phyloP scores from a whole-genome alignment of 2,113 vertebrate species.

The Phrynocephalus versicolor region DNA sequence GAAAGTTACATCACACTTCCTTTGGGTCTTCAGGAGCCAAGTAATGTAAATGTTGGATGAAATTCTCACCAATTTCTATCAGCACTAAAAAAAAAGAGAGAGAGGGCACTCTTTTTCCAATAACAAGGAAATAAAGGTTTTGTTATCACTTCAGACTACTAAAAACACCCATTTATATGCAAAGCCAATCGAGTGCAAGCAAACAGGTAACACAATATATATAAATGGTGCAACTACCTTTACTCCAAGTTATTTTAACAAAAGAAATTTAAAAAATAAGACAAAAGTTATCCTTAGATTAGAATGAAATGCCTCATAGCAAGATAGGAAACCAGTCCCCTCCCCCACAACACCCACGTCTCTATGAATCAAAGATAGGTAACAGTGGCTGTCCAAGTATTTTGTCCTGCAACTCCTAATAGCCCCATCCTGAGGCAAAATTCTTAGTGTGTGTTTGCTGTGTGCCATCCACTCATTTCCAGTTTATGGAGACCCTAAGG shows the following conservation, averaged over 20 bases:
- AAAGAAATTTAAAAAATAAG: conserved; percentile 22
- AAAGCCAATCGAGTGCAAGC: conserved; percentile 1
- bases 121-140: conserved; percentile 26
- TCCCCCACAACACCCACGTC: background rate
- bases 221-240: background rate
- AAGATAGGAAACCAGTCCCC: background rate
- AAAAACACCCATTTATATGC: conserved; percentile 23
- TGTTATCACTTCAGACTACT: background rate
- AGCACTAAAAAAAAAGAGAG: background rate
- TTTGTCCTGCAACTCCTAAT: background rate
- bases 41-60: background rate
- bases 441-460: too few relatives aligned
- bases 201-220: conserved; percentile 3
- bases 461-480: too few relatives aligned
- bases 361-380: background rate
- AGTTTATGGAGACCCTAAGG: too few relatives aligned
- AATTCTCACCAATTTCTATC: background rate
- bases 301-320: background rate
- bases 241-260: conserved; percentile 23
- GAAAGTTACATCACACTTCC: background rate
- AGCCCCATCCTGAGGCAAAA: background rate
- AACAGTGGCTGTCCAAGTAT: background rate
- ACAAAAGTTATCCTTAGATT: conserved; percentile 27
- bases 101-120: background rate
- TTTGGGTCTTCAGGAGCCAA: background rate